Evolutionary conservation across 2,888 invertebrate genomes (phyloP), one percentile per base, ranked within the genome.

Genomic region (Acleris laterana): DNA sequence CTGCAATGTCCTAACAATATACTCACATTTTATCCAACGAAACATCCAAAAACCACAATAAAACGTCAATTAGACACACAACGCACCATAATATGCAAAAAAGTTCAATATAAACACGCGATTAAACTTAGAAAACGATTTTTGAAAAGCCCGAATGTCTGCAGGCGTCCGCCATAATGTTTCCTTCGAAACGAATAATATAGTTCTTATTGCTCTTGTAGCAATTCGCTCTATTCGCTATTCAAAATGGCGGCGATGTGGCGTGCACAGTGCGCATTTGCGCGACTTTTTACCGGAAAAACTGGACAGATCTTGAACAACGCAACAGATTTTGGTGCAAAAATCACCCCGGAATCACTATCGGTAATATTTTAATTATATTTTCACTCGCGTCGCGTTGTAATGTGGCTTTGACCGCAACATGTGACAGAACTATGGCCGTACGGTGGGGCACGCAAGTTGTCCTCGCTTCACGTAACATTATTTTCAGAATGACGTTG

Each of bases 141-240:
- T 93, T 93, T 91, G 88, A 93, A 93, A 93, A 93, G 93, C 93
- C 89, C 93, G 85, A 93, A 87, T 90, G 88, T 88, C 87, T 89
- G 87, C 93, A 92, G 93, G 91, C 93, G 91, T 91, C 93, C 92
- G 93, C 93, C 93, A 93, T 93, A 90, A 93, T 93, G 93, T 93
- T 93, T 93, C 93, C 93, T 93, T 93, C 92, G 93, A 89, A 93
- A 93, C 93, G 93, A 93, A 93, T 93, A 93, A 92, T 93, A 92
- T 93, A 89, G 91, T 92, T 93, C 93, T 92, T 93, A 93, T 92
- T 93, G 93, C 91, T 93, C 90, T 90, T 90, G 90, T 87, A 90
- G 90, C 91, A 88, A 89, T 89, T 89, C 88, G 87, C 92, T 93
- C 93, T 93, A 93, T 93, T 93, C 93, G 93, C 93, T 93, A 93